Conservation (phyloP, 2,113 vertebrate species). For the Paralichthys olivaceus region DNA sequence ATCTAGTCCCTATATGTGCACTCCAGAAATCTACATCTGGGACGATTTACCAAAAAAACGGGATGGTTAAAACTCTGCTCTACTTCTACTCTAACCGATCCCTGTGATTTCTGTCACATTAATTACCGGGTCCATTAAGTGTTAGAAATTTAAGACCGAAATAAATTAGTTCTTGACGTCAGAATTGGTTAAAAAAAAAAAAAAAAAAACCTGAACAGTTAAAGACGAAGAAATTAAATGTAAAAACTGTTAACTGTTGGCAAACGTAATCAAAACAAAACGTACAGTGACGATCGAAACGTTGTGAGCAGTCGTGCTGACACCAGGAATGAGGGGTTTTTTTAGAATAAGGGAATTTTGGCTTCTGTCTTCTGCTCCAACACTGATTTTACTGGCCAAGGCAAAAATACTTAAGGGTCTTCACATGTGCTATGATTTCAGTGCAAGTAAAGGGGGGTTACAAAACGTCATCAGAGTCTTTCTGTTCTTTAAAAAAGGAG, state of each 20-base stretch:
- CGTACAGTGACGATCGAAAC: conserved; percentile 10
- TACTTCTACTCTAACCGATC: not conserved
- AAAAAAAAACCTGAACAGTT: not conserved
- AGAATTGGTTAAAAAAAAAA: not conserved
- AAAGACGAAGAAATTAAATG: not conserved
- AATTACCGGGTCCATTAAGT: not conserved
- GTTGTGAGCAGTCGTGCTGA: conserved; percentile 23
- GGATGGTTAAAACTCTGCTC: conserved; percentile 79
- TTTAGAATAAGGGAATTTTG: conserved; percentile 54
- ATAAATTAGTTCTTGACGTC: not conserved
- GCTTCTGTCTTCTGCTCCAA: conserved; percentile 63
- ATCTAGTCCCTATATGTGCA: conserved; percentile 74
- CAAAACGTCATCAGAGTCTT: conserved; percentile 52
- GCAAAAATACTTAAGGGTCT: conserved; percentile 64
- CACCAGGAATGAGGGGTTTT: not conserved
- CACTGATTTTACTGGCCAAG: conserved; percentile 63
- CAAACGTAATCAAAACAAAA: conserved; percentile 8
- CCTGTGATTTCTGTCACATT: not conserved
- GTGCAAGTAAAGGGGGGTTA: conserved; percentile 74
- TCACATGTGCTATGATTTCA: conserved; percentile 69
- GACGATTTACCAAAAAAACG: conserved; percentile 75
- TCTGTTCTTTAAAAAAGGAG: conserved; percentile 61
- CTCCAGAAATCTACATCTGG: conserved; percentile 63
- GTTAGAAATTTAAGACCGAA: not conserved
- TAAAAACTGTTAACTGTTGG: too few relatives aligned